Conservation (phyloP, 2,888 invertebrate species). For the Pycnomerus fuliginosus region DNA sequence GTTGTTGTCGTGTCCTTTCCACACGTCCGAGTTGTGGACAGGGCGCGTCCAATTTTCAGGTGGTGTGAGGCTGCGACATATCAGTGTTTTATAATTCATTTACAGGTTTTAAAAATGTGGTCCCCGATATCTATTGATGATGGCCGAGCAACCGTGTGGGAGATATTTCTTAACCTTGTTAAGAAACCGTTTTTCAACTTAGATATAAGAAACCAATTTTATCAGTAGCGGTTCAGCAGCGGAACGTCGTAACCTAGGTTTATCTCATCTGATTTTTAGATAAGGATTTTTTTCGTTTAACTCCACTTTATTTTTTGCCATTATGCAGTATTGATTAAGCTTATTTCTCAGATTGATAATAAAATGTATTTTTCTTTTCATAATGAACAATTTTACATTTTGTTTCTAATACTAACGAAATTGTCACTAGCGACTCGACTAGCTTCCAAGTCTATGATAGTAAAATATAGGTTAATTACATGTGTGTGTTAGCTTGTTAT, state of each 20-base stretch:
- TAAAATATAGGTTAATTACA: conserved; percentile 19
- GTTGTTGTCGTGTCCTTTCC: conserved; percentile 14
- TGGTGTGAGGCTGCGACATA: conserved; percentile 43
- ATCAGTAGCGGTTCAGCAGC: conserved; percentile 20
- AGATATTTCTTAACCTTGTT: conserved; percentile 35
- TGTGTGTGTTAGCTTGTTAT: conserved; percentile 35
- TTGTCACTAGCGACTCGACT: conserved; percentile 22
- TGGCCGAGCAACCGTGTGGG: conserved; percentile 29
- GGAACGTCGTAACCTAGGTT: conserved; percentile 10
- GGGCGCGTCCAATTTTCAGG: conserved; percentile 31
- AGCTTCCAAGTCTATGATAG: conserved; percentile 27
- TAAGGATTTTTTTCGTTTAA: conserved; percentile 20
- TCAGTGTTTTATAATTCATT: conserved; percentile 48
- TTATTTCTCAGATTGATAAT: conserved; percentile 2
- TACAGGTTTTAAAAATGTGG: conserved; percentile 47
- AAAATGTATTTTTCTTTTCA: conserved; percentile 7
- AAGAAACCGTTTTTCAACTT: conserved; percentile 37
- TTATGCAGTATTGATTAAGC: conserved; percentile 18
- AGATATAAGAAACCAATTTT: conserved; percentile 33
- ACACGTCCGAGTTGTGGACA: conserved; percentile 10
- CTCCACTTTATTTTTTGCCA: conserved; percentile 13
- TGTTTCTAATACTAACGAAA: conserved; percentile 26
- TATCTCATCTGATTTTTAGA: conserved; percentile 20
- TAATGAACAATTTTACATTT: conserved; percentile 17
- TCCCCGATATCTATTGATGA: conserved; percentile 25